phyloP scores from a whole-genome alignment of 2,113 vertebrate species.

The Bufo bufo region DNA sequence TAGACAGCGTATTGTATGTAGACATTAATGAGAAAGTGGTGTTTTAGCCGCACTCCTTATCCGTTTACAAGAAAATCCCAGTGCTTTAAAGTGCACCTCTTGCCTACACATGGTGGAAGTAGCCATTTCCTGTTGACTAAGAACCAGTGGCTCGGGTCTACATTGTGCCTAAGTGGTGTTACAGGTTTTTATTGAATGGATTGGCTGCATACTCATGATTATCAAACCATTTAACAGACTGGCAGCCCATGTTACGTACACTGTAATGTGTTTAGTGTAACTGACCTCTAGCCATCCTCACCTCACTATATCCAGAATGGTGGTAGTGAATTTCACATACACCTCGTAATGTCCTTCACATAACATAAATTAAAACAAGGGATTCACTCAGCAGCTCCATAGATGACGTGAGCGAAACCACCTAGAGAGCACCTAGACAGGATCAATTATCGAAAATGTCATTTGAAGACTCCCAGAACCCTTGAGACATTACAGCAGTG shows the following conservation, averaged over 20 bases:
- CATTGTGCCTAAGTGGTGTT: background rate
- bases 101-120: background rate
- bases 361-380: background rate
- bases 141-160: background rate
- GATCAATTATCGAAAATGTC: background rate
- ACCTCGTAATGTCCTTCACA: background rate
- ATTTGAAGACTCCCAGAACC: background rate
- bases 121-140: background rate
- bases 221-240: background rate
- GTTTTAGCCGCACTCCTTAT: background rate
- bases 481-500: background rate
- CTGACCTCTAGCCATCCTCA: background rate
- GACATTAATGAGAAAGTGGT: background rate
- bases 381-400: too few species aligned
- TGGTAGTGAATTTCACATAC: background rate
- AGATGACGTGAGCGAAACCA: background rate
- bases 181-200: background rate
- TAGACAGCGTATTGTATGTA: background rate
- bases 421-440: background rate
- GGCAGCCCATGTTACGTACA: background rate
- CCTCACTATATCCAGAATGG: background rate
- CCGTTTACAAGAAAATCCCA: background rate
- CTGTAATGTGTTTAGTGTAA: background rate
- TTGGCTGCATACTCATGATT: background rate
- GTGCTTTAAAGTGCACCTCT: background rate